Evolutionary conservation across 2,113 vertebrate genomes (phyloP), one percentile per base, ranked within the genome.

Genomic region (Psettodes erumei): DNA sequence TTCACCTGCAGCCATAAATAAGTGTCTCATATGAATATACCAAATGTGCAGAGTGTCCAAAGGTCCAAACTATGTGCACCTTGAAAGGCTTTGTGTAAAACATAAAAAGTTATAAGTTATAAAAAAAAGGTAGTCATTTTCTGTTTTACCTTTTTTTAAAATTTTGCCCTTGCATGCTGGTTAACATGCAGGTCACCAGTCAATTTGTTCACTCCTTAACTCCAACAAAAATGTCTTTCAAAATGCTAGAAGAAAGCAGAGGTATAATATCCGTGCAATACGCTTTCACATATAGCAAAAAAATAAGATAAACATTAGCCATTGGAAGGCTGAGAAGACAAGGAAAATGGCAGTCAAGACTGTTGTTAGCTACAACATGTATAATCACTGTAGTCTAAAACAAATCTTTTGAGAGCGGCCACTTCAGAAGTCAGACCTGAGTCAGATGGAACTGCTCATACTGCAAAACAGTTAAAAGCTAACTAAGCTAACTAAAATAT

Each of bases 401-500:
- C 19, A 45, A 8, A 45, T 45, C 2, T n/a, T 45, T n/a, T 9
- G 37, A 38, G 11, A 45, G 8, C 27, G n/a, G 28, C 28, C 28
- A 33, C 8, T n/a, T 4, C 12, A 28, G 30, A 56, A n/a, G n/a
- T 56, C 9, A 8, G 27, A n/a, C 11, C 12, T n/a, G n/a, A n/a
- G n/a, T n/a, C n/a, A n/a, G n/a, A 32, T 33, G 54, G 4, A 56
- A 32, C 19, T 9, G 18, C 30, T 21, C 19, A 35, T 5, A 56
- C 8, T 32, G 18, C 18, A 35, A n/a, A 18, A 12, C 19, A 56
- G 18, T n/a, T n/a, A n/a, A n/a, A n/a, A n/a, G n/a, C n/a, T n/a
- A n/a, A n/a, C n/a, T n/a, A n/a, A n/a, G n/a, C 54, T 8, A 13
- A 56, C 54, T n/a, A 35, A 56, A 56, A 33, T 13, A 63, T 63